phyloP scores from a whole-genome alignment of 2,888 invertebrate genomes.

The Agrilus cyanescens region DNA sequence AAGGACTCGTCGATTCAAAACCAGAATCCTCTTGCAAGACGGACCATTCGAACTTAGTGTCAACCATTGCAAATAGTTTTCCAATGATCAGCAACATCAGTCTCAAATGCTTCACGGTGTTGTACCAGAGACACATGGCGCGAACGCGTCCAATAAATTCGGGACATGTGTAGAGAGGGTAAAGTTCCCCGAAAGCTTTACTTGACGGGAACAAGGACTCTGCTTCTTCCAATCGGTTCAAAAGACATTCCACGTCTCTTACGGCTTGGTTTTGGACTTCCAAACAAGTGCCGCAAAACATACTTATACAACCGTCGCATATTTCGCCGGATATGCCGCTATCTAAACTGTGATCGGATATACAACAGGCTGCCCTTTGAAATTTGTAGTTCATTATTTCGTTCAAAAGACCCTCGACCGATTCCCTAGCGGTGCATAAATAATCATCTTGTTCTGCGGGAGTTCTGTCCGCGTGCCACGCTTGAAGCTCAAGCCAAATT shows the following conservation, averaged over 20 bases:
- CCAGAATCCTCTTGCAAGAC: constrained; percentile 7
- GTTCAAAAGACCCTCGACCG: constrained; percentile 56
- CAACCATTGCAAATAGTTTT: constrained; percentile 44
- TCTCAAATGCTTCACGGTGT: constrained; percentile 74
- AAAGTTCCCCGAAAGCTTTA: constrained; percentile 62
- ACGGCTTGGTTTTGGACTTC: constrained; percentile 63
- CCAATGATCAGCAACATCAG: constrained; percentile 67
- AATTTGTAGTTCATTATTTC: constrained; percentile 69
- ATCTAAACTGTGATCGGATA: constrained; percentile 26
- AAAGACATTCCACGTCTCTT: constrained; percentile 57
- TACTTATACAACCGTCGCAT: constrained; percentile 58
- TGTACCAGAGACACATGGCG: constrained; percentile 86
- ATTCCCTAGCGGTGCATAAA: constrained; percentile 60
- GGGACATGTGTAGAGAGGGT: constrained; percentile 54
- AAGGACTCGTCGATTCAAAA: constrained; percentile 33
- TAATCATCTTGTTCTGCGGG: constrained; percentile 67
- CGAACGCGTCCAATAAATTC: constrained; percentile 57
- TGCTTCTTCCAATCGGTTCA: constrained; percentile 61
- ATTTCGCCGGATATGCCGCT: constrained; percentile 30
- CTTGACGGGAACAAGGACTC: constrained; percentile 76
- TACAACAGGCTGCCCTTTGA: constrained; percentile 18
- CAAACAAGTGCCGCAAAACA: constrained; percentile 59
- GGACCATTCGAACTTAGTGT: constrained; percentile 21
- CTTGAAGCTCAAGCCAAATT: constrained; percentile 85
- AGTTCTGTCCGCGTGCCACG: constrained; percentile 65